phyloP scores from a whole-genome alignment of 2,797 vertebrate species.

The Mus minutoides region DNA sequence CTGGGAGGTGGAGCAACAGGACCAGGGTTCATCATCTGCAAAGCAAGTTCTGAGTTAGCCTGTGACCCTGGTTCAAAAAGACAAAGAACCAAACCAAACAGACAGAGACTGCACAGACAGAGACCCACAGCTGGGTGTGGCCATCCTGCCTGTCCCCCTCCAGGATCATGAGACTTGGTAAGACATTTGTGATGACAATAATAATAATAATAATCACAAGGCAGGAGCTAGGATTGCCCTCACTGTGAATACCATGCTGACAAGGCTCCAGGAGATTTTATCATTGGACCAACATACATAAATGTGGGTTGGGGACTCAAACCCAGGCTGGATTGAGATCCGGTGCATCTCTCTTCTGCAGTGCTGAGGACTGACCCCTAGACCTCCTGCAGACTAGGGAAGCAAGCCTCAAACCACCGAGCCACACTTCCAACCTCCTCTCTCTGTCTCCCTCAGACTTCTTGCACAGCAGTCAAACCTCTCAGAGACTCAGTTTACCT shows the following conservation, averaged over 20 bases:
- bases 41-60: neutral
- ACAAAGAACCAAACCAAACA: neutral
- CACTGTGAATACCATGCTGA: neutral
- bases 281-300: neutral
- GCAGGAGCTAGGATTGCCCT: neutral
- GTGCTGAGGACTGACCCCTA: neutral
- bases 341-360: neutral
- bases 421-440: neutral
- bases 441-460: neutral
- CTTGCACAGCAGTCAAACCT: neutral
- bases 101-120: rapidly evolving
- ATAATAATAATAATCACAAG: neutral
- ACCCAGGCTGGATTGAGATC: neutral
- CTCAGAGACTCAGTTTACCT: neutral
- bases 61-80: neutral
- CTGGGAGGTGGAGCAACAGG: neutral
- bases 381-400: neutral
- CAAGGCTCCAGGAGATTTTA: neutral
- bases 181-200: neutral
- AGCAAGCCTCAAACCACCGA: neutral
- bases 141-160: neutral
- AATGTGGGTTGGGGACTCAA: neutral
- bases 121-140: neutral
- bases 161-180: neutral
- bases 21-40: neutral